Evolutionary conservation across 2,888 invertebrate species (phyloP), one percentile per base, ranked within the genome.

Genomic region (Ormyrus pomaceus): DNA sequence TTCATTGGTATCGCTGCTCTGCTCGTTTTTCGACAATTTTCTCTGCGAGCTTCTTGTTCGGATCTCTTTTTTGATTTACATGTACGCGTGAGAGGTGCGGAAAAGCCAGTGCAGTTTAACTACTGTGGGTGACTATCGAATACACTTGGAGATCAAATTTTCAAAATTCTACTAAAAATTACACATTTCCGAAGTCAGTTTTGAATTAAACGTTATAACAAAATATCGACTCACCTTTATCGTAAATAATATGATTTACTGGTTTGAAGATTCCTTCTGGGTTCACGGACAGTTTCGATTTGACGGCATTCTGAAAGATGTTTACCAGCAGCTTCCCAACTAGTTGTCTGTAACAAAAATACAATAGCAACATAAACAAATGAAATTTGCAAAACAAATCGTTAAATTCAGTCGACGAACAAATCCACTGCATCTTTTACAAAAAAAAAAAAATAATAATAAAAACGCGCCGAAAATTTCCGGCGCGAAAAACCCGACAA

Each of bases 311-410:
- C 81, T 92, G 91, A 84, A 93, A 92, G 74, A 93, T 91, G 82
- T 93, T 93, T 87, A 93, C 89, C 78, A 94, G 89, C 81, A 93
- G 91, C 80, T 92, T 90, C 2, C 93, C 93, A 76, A 93, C 93
- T 91, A 92, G 91, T 90, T 93, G 93, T 84, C 94, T 94, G 92
- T 53, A 93, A 92, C 82, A 86, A 84, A 19, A 19, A 19, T 19
- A 19, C 19, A 19, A 19, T 19, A 19, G 19, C 19, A 19, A 19
- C 19, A 19, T 19, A 2, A 19, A 19, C 2, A 19, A 1, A 19
- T 19, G 19, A 19, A 19, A 19, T 19, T 19, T 19, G 19, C 19
- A 19, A 19, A 19, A 19, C 19, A 19, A 19, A 19, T 19, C 19
- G 19, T 19, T 19, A 19, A 19, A 19, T 19, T 19, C 19, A 19